phyloP scores from a whole-genome alignment of 2,113 vertebrate genomes.

The Sciurus niger region DNA sequence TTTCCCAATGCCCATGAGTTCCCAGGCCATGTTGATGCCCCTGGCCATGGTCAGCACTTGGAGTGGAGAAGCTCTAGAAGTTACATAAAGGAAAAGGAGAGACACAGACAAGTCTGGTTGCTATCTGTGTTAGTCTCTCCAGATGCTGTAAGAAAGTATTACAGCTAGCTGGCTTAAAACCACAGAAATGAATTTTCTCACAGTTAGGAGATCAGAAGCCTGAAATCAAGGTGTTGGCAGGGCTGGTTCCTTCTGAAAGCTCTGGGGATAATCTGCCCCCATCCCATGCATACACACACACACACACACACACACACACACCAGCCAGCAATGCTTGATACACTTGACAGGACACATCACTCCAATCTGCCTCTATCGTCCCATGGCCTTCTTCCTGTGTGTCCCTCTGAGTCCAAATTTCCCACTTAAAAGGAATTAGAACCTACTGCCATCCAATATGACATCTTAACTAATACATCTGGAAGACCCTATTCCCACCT shows the following conservation, averaged over 20 bases:
- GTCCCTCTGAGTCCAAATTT: not conserved
- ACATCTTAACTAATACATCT: not conserved
- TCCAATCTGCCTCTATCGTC: not conserved
- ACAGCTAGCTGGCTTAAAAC: not conserved
- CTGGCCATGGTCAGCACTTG: too few relatives aligned
- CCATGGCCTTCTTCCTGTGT: not conserved
- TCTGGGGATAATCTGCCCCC: not conserved
- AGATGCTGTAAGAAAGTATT: not conserved
- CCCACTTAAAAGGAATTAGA: not conserved
- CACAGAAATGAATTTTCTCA: not conserved
- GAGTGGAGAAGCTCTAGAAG: not conserved
- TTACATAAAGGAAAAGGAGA: not conserved
- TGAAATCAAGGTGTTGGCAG: not conserved
- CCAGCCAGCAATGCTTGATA: not conserved
- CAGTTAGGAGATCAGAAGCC: not conserved
- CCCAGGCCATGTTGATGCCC: too few relatives aligned
- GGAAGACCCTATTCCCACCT: not conserved
- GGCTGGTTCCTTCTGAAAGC: not conserved
- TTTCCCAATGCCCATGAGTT: not conserved
- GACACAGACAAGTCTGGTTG: not conserved
- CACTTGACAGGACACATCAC: not conserved
- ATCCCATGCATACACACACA: too few relatives aligned
- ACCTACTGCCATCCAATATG: not conserved
- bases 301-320: too few relatives aligned
- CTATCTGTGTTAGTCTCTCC: not conserved